These are phyloP conservation scores for Leucozona laternaria DNA, from an alignment of 2,888 invertebrate species.

Conservation along the genomic window DNA sequence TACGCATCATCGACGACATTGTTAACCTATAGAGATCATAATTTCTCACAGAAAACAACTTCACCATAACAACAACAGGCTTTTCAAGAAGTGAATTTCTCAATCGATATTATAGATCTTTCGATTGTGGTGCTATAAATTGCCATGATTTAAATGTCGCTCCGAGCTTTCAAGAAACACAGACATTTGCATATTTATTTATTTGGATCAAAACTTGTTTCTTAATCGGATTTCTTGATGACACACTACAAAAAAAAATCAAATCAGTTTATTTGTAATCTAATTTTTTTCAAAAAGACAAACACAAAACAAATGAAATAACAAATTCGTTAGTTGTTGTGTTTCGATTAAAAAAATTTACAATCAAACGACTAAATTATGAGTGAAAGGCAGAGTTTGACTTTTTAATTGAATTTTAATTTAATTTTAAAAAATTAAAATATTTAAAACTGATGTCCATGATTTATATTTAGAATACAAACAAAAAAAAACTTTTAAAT, in stretches of 20 bases:
- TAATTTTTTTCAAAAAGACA: not conserved
- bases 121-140: conserved; percentile 2
- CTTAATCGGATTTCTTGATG: not conserved
- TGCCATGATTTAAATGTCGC: conserved; percentile 7
- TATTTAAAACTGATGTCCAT: not conserved
- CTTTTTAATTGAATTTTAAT: not conserved
- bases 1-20: not conserved
- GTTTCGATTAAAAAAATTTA: not conserved
- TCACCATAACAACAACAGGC: not conserved
- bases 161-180: not conserved
- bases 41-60: not conserved
- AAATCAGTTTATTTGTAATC: not conserved
- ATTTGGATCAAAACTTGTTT: conserved; percentile 7
- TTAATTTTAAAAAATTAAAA: not conserved
- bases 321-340: not conserved
- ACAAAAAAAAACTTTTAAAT: not conserved
- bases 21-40: not conserved
- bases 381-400: not conserved
- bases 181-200: not conserved
- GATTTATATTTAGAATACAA: not conserved
- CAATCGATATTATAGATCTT: not conserved
- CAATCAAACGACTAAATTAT: conserved; percentile 11
- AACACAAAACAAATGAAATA: not conserved
- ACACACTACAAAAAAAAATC: not conserved
- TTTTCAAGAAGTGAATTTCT: not conserved